Evolutionary conservation across 1,140 invertebrate species (phyloP).

Genomic region (Sycophaga agraensis): DNA sequence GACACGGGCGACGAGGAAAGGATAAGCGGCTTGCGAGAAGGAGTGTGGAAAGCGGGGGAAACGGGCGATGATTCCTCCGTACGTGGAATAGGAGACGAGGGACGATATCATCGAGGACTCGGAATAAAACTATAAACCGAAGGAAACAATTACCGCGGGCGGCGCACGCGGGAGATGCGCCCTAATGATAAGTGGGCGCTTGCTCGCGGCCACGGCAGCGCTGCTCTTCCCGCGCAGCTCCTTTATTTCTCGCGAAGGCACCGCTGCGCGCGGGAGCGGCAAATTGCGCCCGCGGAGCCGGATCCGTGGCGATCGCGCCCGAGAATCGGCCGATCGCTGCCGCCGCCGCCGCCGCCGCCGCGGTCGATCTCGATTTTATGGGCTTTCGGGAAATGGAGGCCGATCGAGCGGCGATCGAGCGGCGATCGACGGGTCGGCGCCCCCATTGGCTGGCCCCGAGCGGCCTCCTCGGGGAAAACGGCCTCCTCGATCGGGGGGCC

Average conservation of each 20-base stretch:
- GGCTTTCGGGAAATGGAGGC: background rate
- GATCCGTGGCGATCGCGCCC: background rate
- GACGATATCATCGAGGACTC: constrained; percentile 46
- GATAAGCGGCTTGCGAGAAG: too few relatives aligned
- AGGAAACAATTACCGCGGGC: constrained; percentile 50
- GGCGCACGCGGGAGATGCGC: constrained; percentile 41
- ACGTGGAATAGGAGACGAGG: background rate
- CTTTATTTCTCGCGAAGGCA: background rate
- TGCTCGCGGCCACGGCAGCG: background rate
- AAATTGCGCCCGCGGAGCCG: background rate
- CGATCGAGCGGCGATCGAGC: too few relatives aligned
- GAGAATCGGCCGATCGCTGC: background rate
- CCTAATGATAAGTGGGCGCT: constrained; percentile 46
- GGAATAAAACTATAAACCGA: constrained; percentile 51
- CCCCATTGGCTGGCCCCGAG: too few relatives aligned
- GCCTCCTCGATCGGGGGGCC: too few relatives aligned
- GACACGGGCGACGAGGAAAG: too few relatives aligned
- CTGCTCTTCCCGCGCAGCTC: background rate
- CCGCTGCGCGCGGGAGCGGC: background rate
- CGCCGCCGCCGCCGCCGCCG: too few relatives aligned
- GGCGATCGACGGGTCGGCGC: too few relatives aligned
- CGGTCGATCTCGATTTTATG: background rate
- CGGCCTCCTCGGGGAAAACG: too few relatives aligned
- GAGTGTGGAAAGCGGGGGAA: too few relatives aligned
- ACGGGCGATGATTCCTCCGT: too few relatives aligned